phyloP scores from a whole-genome alignment of 1,140 invertebrate genomes.

The Ceratitis capitata region DNA sequence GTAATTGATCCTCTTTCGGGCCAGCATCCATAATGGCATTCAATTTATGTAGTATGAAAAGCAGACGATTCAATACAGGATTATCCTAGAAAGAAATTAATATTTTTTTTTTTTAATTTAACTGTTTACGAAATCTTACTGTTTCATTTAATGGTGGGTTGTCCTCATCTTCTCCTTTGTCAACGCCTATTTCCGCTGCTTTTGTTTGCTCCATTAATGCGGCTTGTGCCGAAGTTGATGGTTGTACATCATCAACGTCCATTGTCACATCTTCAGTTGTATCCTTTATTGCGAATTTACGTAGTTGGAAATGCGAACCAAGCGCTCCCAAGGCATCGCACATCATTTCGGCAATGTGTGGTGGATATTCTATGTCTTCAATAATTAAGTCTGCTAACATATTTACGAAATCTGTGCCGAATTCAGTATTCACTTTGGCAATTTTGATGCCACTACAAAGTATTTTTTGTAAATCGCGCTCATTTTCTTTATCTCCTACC shows the following conservation, averaged over 20 bases:
- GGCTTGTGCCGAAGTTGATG: slow-evolving; percentile 45
- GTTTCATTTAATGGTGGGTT: not conserved
- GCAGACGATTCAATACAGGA: slow-evolving; percentile 55
- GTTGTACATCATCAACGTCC: slow-evolving; percentile 51
- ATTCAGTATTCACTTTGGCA: slow-evolving; percentile 53
- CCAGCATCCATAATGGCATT: slow-evolving; percentile 53
- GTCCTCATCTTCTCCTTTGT: not conserved
- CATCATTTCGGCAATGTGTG: slow-evolving; percentile 54
- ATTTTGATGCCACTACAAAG: slow-evolving; percentile 58
- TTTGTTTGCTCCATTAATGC: not conserved
- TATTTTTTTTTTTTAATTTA: not conserved
- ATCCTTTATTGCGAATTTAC: slow-evolving; percentile 49
- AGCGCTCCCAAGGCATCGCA: slow-evolving; percentile 61
- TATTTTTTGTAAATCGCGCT: slow-evolving; percentile 52
- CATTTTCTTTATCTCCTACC: slow-evolving; percentile 52
- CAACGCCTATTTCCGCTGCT: not conserved
- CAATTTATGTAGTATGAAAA: slow-evolving; percentile 59
- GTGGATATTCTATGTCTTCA: slow-evolving; percentile 55
- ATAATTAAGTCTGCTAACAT: slow-evolving; percentile 59
- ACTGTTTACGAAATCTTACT: not conserved
- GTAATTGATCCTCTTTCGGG: slow-evolving; percentile 46
- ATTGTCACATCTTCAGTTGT: slow-evolving; percentile 46
- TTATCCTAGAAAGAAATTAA: slow-evolving; percentile 49
- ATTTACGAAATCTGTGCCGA: slow-evolving; percentile 56
- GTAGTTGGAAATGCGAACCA: slow-evolving; percentile 61